Percentiles rank a stretch among this genome's conserved stretches.
Conservation (phyloP, 2,113 vertebrate genomes). For the Dasyurus viverrinus region DNA sequence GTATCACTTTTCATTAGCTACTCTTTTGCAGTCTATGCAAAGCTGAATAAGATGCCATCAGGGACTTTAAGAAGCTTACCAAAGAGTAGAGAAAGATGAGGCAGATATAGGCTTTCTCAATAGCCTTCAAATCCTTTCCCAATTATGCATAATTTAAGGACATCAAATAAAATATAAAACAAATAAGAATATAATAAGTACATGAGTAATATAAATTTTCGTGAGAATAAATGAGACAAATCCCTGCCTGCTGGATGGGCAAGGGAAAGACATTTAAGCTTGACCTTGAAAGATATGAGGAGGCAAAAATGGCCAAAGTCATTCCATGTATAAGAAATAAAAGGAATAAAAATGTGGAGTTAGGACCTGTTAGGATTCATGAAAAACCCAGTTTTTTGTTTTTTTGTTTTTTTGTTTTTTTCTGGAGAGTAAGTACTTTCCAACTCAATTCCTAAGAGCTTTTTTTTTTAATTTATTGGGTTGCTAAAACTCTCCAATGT, state of each 20-base stretch:
- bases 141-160: background rate
- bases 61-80: background rate
- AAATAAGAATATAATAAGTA: background rate
- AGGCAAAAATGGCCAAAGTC: background rate
- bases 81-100: background rate
- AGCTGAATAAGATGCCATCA: background rate
- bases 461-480: background rate
- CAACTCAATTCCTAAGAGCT: background rate
- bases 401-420: background rate
- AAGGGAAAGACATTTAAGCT: background rate
- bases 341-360: background rate
- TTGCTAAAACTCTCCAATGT: background rate
- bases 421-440: background rate
- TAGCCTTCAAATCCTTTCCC: background rate
- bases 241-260: background rate
- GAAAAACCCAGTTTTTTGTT: no score
- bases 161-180: background rate
- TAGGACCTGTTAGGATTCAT: background rate
- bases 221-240: background rate
- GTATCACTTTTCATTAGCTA: background rate
- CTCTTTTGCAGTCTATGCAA: background rate
- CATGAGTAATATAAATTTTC: background rate
- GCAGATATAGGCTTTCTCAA: background rate
- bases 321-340: background rate
- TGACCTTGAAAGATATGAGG: background rate